A percentile compares a stretch with the other conserved stretches of the same genome.
These are phyloP conservation scores for Dasysyrphus albostriatus DNA, from an alignment of 2,888 invertebrate species.

Conservation along the genomic window DNA sequence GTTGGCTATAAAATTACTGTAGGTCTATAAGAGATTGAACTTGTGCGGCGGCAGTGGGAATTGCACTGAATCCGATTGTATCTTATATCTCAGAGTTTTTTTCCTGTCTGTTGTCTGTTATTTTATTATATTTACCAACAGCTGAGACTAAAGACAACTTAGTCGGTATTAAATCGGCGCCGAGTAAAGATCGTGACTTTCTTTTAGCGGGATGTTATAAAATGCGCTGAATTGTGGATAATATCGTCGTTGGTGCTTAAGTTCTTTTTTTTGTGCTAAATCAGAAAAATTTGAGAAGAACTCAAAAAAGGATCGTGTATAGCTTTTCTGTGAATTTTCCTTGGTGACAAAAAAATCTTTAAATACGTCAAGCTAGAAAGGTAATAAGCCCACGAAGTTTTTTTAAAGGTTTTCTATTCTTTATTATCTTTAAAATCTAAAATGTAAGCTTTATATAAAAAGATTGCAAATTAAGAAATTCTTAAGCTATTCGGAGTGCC, in stretches of 20 bases:
- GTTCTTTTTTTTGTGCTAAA: neutral
- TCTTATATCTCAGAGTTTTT: constrained; percentile 46
- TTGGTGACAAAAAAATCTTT: neutral
- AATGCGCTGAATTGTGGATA: constrained; percentile 27
- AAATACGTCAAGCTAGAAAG: constrained; percentile 19
- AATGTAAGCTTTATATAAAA: constrained; percentile 2
- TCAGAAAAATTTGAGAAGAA: constrained; percentile 5
- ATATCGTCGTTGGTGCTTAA: constrained; percentile 7
- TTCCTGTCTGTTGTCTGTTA: neutral
- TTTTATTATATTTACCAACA: constrained; percentile 63
- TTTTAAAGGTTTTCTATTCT: neutral
- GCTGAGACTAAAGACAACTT: constrained; percentile 65
- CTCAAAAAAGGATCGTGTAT: constrained; percentile 55
- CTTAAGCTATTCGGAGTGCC: constrained; percentile 12
- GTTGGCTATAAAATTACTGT: neutral
- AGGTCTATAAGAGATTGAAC: constrained; percentile 48
- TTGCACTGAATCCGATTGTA: constrained; percentile 35
- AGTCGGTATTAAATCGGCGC: constrained; percentile 72
- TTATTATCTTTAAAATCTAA: constrained; percentile 35
- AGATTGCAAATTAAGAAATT: constrained; percentile 2
- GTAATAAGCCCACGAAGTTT: constrained; percentile 39
- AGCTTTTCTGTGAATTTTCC: constrained; percentile 52
- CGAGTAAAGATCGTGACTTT: constrained; percentile 57
- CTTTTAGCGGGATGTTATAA: constrained; percentile 39
- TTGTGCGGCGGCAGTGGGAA: neutral